A percentile compares a stretch with the other conserved stretches of the same genome.
Conservation (phyloP, 2,888 invertebrate species). For the Graphium colonna region DNA sequence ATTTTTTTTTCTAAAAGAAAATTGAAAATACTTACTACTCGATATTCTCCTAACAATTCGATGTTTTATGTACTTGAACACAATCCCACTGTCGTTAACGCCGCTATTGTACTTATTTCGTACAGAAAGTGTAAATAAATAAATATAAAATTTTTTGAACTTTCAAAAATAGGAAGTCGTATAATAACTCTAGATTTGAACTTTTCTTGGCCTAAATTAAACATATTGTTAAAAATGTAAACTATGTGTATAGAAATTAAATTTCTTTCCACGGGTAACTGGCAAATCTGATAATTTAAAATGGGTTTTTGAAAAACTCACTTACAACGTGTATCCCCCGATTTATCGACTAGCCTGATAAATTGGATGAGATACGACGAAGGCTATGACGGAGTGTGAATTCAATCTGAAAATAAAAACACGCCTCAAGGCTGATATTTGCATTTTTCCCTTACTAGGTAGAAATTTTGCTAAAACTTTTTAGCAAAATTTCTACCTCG, state of each 20-base stretch:
- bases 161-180: too few relatives aligned
- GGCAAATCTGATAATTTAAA: constrained; percentile 76
- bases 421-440: not conserved
- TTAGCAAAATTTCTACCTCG: too few relatives aligned
- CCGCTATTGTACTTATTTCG: too few relatives aligned
- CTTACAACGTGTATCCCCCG: constrained; percentile 72
- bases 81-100: too few relatives aligned
- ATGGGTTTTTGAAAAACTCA: constrained; percentile 75
- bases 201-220: too few relatives aligned
- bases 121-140: too few relatives aligned
- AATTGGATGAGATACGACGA: constrained; percentile 65
- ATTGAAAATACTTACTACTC: constrained; percentile 28
- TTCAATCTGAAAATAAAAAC: constrained; percentile 22
- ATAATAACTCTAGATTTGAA: too few relatives aligned
- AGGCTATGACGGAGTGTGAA: constrained; percentile 26
- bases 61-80: too few relatives aligned
- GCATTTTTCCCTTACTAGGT: not conserved
- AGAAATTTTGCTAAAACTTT: too few relatives aligned
- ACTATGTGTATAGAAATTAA: constrained; percentile 19
- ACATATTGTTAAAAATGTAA: not conserved
- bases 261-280: constrained; percentile 52
- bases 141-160: too few relatives aligned
- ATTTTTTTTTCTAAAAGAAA: not conserved
- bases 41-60: constrained; percentile 25
- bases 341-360: constrained; percentile 69